Conservation (phyloP, 1,140 invertebrate species). For the Manduca sexta region DNA sequence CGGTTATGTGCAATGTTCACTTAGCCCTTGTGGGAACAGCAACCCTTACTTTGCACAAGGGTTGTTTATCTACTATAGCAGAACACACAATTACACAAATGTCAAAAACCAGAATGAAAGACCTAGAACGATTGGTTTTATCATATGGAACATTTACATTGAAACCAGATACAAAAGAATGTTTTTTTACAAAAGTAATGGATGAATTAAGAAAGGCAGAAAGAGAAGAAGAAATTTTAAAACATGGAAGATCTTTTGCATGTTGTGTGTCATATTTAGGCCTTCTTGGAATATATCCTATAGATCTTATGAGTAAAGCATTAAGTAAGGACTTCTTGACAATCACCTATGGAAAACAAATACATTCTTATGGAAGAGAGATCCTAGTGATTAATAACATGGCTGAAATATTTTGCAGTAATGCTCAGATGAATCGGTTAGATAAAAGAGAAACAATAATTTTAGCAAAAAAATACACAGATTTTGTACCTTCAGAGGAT, state of each 20-base stretch:
- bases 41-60: slow-evolving; percentile 55
- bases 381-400: slow-evolving; percentile 73
- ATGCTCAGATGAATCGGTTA: slow-evolving; percentile 68
- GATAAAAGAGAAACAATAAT: slow-evolving; percentile 39
- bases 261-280: slow-evolving; percentile 69
- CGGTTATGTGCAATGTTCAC: slow-evolving; percentile 71
- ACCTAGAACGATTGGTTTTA: slow-evolving; percentile 77
- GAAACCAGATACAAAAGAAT: slow-evolving; percentile 53
- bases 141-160: slow-evolving; percentile 72
- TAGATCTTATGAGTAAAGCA: slow-evolving; percentile 68
- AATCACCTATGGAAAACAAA: slow-evolving; percentile 57
- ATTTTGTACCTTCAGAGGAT: slow-evolving; percentile 65
- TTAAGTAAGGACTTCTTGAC: slow-evolving; percentile 62
- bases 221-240: slow-evolving; percentile 61
- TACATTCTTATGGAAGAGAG: slow-evolving; percentile 60
- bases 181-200: slow-evolving; percentile 66
- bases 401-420: slow-evolving; percentile 74
- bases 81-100: slow-evolving; percentile 40
- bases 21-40: slow-evolving; percentile 70
- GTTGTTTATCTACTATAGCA: slow-evolving; percentile 48
- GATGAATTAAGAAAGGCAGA: slow-evolving; percentile 68
- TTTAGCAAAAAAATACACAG: slow-evolving; percentile 68
- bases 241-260: slow-evolving; percentile 59
- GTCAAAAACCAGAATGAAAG: slow-evolving; percentile 73
- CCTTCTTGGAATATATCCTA: slow-evolving; percentile 66